Percentiles rank a stretch among this genome's conserved stretches.
These are phyloP conservation scores for Ispidina lecontei DNA, from an alignment of 2,797 vertebrate species.

Conservation along the genomic window DNA sequence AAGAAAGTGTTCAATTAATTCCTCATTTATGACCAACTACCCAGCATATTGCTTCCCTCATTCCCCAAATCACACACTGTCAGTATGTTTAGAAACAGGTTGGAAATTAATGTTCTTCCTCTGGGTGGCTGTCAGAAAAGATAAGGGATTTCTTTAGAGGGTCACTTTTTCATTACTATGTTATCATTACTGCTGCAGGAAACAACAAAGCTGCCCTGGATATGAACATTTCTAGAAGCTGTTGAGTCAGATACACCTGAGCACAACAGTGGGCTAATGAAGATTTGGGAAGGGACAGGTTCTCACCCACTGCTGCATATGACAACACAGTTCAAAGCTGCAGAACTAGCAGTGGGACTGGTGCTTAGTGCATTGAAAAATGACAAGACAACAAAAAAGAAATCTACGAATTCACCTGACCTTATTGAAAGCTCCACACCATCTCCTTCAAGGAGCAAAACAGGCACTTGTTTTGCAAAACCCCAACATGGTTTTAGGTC, in stretches of 20 bases:
- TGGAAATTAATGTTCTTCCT: slow-evolving; percentile 35
- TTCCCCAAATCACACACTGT: neutral
- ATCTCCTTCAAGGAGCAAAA: neutral
- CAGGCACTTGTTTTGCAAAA: neutral
- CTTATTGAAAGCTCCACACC: neutral
- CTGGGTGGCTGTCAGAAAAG: neutral
- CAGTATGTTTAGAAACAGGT: slow-evolving; percentile 35
- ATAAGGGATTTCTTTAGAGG: neutral
- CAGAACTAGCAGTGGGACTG: neutral
- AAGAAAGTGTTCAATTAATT: slow-evolving; percentile 69
- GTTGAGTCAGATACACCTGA: neutral
- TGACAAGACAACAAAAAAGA: neutral
- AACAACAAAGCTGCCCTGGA: neutral
- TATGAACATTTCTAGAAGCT: rapidly evolving
- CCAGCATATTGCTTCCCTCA: neutral
- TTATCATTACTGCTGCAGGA: neutral
- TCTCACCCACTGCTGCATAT: rapidly evolving
- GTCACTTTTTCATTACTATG: neutral
- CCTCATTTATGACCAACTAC: neutral
- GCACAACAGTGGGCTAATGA: rapidly evolving
- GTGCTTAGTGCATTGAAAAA: neutral
- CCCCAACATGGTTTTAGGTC: neutral
- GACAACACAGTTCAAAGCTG: neutral
- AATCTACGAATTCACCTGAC: neutral
- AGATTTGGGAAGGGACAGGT: neutral